Conservation (phyloP, 2,113 vertebrate genomes). For the Dinomys branickii region DNA sequence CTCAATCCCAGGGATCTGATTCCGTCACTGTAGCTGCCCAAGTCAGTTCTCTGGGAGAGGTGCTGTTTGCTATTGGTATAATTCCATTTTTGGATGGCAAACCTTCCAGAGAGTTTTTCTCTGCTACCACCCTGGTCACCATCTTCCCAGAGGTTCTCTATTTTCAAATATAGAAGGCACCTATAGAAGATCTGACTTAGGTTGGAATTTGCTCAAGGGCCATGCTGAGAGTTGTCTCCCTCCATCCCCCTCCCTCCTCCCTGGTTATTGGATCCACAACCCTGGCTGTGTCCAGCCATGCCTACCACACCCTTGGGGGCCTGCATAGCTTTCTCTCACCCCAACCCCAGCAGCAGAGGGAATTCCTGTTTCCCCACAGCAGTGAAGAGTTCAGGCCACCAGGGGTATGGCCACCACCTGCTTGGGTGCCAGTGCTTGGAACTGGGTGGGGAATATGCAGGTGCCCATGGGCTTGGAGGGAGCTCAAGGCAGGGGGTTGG, state of each 20-base stretch:
- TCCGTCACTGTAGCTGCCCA: too few relatives aligned
- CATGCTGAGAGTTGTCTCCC: not conserved
- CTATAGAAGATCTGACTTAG: not conserved
- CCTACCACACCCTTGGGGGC: not conserved
- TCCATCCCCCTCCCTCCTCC: not conserved
- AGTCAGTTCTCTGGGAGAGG: too few relatives aligned
- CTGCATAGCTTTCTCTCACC: not conserved
- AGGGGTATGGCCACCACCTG: not conserved
- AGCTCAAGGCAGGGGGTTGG: not conserved
- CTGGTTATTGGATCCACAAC: not conserved
- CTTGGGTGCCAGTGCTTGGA: not conserved
- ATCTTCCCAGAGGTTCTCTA: too few relatives aligned
- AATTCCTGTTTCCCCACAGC: not conserved
- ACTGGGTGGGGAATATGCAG: not conserved
- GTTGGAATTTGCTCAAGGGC: not conserved
- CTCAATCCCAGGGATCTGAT: too few relatives aligned
- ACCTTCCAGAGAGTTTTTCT: too few relatives aligned
- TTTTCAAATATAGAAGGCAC: constrained; percentile 13
- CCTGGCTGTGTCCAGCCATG: not conserved
- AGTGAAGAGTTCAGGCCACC: not conserved
- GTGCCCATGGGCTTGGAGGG: not conserved
- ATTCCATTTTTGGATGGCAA: too few relatives aligned
- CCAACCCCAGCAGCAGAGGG: not conserved
- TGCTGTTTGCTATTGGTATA: too few relatives aligned
- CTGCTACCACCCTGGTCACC: too few relatives aligned